These are phyloP conservation scores for Ophion ventricosus DNA, from an alignment of 2,888 invertebrate species.

Conservation along the genomic window DNA sequence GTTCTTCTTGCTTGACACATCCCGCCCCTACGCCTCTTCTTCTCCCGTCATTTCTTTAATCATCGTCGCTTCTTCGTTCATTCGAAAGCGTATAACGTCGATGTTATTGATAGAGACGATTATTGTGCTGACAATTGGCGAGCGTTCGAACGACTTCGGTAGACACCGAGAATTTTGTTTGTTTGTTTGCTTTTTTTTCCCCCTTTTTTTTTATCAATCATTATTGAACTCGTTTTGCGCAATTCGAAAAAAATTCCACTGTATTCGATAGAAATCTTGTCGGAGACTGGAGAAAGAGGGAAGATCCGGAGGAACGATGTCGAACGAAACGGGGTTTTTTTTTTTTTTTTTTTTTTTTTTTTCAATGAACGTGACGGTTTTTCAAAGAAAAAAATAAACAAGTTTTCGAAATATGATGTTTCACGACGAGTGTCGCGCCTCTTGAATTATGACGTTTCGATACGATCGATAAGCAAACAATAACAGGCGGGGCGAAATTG, in stretches of 20 bases:
- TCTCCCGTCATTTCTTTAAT: neutral
- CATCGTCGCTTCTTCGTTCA: neutral
- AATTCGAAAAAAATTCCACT: constrained; percentile 14
- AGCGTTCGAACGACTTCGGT: neutral
- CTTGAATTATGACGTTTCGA: constrained; percentile 13
- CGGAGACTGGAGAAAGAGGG: neutral
- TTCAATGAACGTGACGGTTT: neutral
- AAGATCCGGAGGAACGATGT: neutral
- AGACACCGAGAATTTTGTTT: neutral
- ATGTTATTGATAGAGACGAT: neutral
- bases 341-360: neutral
- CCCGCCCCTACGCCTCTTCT: neutral
- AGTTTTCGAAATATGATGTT: neutral
- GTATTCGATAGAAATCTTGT: no score
- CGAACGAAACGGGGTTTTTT: neutral
- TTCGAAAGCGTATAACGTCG: neutral
- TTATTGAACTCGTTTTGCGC: constrained; percentile 9
- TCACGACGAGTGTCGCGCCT: neutral
- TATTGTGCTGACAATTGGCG: neutral
- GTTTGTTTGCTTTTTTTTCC: neutral
- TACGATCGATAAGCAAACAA: constrained; percentile 11
- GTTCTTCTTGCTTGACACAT: constrained; percentile 1
- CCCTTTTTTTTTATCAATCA: no score
- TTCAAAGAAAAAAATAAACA: neutral
- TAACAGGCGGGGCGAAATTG: neutral